These are phyloP conservation scores for Calonectris borealis DNA, from an alignment of 2,113 vertebrate species.

Conservation along the genomic window DNA sequence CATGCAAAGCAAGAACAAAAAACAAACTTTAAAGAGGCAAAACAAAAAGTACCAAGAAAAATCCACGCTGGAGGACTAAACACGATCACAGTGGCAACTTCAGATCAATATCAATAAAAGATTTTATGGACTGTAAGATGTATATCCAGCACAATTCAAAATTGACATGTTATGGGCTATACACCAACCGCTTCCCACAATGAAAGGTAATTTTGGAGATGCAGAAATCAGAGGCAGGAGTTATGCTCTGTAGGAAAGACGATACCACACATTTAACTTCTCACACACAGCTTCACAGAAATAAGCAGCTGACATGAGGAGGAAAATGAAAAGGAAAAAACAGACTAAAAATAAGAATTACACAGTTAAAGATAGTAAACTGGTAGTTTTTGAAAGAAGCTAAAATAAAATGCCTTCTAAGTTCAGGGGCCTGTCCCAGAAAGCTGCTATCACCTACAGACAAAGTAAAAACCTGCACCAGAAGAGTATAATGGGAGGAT, in stretches of 20 bases:
- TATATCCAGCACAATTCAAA: constrained; percentile 45
- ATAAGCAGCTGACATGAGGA: neutral
- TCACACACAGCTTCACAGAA: neutral
- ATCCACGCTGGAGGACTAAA: neutral
- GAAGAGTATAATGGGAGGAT: neutral
- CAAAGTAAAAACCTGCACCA: neutral
- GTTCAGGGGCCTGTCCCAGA: neutral
- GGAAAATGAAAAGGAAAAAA: neutral
- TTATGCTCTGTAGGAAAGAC: neutral
- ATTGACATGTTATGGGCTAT: constrained; percentile 41
- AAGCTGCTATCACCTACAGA: neutral
- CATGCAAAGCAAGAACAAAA: constrained; percentile 55
- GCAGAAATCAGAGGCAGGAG: neutral
- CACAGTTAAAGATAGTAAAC: neutral
- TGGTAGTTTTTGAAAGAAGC: neutral
- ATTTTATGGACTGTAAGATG: constrained; percentile 48
- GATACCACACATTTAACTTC: neutral
- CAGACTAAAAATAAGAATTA: neutral
- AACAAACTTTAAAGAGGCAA: constrained; percentile 17
- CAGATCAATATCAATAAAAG: constrained; percentile 57
- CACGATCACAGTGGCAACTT: constrained; percentile 29
- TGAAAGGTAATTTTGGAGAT: neutral
- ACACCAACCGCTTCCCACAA: neutral
- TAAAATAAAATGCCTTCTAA: neutral
- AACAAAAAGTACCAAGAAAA: constrained; percentile 23